Evolutionary conservation across 2,797 vertebrate species (phyloP).

Genomic region (Silurus lanzhouensis): DNA sequence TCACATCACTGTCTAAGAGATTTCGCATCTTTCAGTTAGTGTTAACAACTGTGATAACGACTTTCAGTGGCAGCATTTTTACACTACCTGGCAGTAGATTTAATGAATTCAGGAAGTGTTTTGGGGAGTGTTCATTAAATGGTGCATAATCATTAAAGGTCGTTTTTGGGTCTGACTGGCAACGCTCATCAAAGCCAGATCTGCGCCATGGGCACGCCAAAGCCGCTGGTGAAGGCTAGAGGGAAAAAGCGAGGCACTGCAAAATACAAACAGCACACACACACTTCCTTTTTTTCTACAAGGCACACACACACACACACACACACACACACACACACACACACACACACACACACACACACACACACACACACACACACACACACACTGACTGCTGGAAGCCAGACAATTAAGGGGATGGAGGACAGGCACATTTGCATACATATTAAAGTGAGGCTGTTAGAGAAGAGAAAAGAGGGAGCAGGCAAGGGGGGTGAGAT

Average conservation of each 20-base stretch:
- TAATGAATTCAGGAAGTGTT: slow-evolving; percentile 8
- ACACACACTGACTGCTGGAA: slow-evolving; percentile 78
- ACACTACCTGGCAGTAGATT: slow-evolving; percentile 3
- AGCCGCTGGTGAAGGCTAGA: slow-evolving; percentile 48
- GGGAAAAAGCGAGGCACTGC: slow-evolving; percentile 49
- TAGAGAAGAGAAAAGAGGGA: slow-evolving; percentile 82
- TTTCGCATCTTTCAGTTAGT: neutral
- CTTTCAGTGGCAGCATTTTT: neutral
- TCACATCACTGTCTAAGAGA: slow-evolving; percentile 5
- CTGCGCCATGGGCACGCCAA: slow-evolving; percentile 40
- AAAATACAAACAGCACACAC: slow-evolving; percentile 64
- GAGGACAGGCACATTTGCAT: slow-evolving; percentile 86
- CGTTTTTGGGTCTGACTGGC: slow-evolving; percentile 44
- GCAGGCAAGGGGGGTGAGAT: slow-evolving; percentile 64
- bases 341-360: slow-evolving; percentile 47
- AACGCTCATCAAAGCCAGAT: slow-evolving; percentile 46
- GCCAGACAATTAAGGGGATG: slow-evolving; percentile 79
- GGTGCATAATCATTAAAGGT: slow-evolving; percentile 42
- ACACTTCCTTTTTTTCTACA: slow-evolving; percentile 32
- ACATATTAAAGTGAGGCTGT: slow-evolving; percentile 88
- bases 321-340: slow-evolving; percentile 64
- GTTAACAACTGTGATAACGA: slow-evolving; percentile 15
- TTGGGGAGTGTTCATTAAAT: slow-evolving; percentile 29
- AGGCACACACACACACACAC: slow-evolving; percentile 44
- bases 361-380: slow-evolving; percentile 53